Evolutionary conservation across 1,140 invertebrate genomes (phyloP).

Genomic region (Pomacea maculata): DNA sequence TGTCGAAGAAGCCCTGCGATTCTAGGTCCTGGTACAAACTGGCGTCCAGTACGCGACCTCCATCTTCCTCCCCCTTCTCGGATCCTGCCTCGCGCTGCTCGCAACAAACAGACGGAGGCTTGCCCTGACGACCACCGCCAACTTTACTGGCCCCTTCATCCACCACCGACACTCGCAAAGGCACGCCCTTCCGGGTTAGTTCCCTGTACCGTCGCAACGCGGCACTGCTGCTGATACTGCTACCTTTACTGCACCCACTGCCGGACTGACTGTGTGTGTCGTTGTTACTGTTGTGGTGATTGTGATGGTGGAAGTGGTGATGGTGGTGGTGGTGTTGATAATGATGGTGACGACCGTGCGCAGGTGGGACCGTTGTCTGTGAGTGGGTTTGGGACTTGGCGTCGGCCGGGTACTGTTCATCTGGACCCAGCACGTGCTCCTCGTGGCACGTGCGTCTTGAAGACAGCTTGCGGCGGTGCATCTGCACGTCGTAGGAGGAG

Average conservation of each 20-base stretch:
- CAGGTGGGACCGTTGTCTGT: neutral
- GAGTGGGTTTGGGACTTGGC: neutral
- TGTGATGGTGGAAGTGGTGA: conserved; percentile 10
- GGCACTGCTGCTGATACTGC: conserved; percentile 29
- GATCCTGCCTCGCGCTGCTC: conserved; percentile 25
- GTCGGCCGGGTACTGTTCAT: conserved; percentile 14
- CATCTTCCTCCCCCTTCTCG: conserved; percentile 32
- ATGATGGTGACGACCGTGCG: neutral
- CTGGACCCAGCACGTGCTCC: conserved; percentile 15
- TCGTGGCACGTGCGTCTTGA: neutral
- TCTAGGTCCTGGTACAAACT: conserved; percentile 45
- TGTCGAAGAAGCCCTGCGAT: conserved; percentile 44
- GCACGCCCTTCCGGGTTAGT: conserved; percentile 49
- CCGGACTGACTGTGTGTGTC: neutral
- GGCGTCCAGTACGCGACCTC: conserved; percentile 34
- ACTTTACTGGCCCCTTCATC: conserved; percentile 19
- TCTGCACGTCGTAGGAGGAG: conserved; percentile 34
- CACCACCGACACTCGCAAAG: conserved; percentile 51
- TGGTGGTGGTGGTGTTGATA: conserved; percentile 6
- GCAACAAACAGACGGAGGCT: neutral
- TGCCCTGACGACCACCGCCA: conserved; percentile 2
- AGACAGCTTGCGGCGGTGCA: conserved; percentile 28
- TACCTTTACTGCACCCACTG: neutral
- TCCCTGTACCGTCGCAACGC: conserved; percentile 51
- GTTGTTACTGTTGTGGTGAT: conserved; percentile 5